Evolutionary conservation across 2,888 invertebrate genomes (phyloP), one percentile per base, ranked within the genome.

Genomic region (Eupithecia subumbrata): DNA sequence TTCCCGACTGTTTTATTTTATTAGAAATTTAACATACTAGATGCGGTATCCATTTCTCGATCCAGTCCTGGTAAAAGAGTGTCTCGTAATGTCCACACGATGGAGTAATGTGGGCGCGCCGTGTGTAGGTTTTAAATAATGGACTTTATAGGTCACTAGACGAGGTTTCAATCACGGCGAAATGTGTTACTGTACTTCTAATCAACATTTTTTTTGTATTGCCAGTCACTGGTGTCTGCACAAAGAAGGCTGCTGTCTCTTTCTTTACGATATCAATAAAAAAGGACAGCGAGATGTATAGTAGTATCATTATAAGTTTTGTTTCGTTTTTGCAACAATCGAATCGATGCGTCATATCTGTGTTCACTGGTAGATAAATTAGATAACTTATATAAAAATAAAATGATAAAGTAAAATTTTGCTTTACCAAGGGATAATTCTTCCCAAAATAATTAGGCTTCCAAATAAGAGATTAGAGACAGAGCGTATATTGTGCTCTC

Each of bases 71-170:
- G 34, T 34, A 34, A 64, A 37, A 40, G 34, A 75, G 69, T 64
- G 52, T 14, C 60, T 25, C 60, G 22, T 25, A 60, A 72, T 60
- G 74, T 70, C 77, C 82, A 85, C 83, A 85, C 80, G 69, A 14
- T 71, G 48, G 80, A 83, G 83, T 82, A 82, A 75, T 78, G 77
- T 82, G 84, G 87, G 87, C 76, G 84, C 73, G 79, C 73, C 48
- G 67, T 70, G 76, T 70, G 69, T 79, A 77, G 73, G 78, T 76
- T 78, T 77, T 79, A 80, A 81, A 80, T 80, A 81, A 82, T 80
- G 74, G 70, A 76, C 71, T 85, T 85, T 83, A 80, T 86, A 79
- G 86, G 85, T 85, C 85, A 83, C 83, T 80, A 78, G 82, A 81
- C 74, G 37, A 34, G 66, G 81, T 82, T 81, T 82, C 84, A 83